These are phyloP conservation scores for Prunella himalayana DNA, from an alignment of 2,113 vertebrate species.

Conservation along the genomic window DNA sequence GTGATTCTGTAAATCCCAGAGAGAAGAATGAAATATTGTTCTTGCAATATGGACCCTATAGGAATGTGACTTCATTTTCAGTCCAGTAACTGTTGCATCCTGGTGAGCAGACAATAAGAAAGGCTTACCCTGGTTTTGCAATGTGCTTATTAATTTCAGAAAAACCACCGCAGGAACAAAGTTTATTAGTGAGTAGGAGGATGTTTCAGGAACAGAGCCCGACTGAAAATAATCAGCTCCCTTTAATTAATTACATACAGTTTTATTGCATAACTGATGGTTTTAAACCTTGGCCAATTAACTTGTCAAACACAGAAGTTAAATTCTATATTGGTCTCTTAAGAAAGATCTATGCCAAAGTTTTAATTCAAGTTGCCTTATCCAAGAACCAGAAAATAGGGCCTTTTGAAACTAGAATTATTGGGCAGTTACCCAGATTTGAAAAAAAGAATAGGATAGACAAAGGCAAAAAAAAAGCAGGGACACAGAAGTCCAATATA, in stretches of 20 bases:
- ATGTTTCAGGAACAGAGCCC: slow-evolving; percentile 41
- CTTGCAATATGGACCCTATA: not conserved
- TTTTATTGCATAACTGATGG: slow-evolving; percentile 71
- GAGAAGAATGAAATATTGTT: not conserved
- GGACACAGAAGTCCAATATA: not conserved
- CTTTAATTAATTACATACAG: slow-evolving; percentile 69
- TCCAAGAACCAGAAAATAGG: slow-evolving; percentile 11
- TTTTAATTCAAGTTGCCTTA: slow-evolving; percentile 40
- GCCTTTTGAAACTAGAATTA: slow-evolving; percentile 17
- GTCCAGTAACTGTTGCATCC: not conserved
- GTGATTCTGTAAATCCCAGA: not conserved
- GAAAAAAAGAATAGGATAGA: not conserved
- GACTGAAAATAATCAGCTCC: slow-evolving; percentile 63
- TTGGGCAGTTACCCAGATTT: not conserved
- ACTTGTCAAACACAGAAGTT: slow-evolving; percentile 55
- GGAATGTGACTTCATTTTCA: not conserved
- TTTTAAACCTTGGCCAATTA: slow-evolving; percentile 70
- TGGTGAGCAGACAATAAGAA: not conserved
- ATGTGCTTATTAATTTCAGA: slow-evolving; percentile 50
- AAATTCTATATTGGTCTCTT: slow-evolving; percentile 49
- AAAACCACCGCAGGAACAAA: slow-evolving; percentile 34
- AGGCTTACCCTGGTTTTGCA: not conserved
- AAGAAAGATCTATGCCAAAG: slow-evolving; percentile 15
- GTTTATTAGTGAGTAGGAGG: slow-evolving; percentile 62
- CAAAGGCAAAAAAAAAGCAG: not conserved